Percentiles rank a stretch among this genome's conserved stretches.
Evolutionary conservation across 2,888 invertebrate genomes (phyloP).

Genomic region (Epiblema foenella): DNA sequence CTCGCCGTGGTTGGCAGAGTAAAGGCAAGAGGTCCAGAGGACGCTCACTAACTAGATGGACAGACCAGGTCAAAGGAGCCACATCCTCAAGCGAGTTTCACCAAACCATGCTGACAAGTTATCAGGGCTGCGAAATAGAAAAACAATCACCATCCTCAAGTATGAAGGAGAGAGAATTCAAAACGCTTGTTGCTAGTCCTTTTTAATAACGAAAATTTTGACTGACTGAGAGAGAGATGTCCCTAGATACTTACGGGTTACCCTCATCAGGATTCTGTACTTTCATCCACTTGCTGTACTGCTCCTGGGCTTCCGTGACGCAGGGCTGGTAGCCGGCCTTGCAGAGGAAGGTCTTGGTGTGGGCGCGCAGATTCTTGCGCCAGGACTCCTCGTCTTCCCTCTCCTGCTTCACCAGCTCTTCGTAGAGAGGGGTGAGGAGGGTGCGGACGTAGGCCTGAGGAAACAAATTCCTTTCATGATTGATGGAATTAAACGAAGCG

Average conservation of each 20-base stretch:
- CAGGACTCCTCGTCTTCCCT: constrained; percentile 86
- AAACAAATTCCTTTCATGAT: background rate
- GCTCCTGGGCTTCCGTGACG: constrained; percentile 89
- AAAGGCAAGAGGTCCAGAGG: too few species aligned
- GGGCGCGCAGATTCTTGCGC: constrained; percentile 87
- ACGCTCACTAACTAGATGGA: too few species aligned
- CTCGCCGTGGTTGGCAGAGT: too few species aligned
- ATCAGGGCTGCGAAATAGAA: too few species aligned
- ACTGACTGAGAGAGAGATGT: too few species aligned
- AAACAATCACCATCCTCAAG: too few species aligned
- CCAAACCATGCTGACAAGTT: too few species aligned
- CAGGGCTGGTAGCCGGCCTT: constrained; percentile 91
- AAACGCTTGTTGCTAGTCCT: too few species aligned
- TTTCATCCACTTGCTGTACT: constrained; percentile 91
- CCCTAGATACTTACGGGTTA: constrained; percentile 92
- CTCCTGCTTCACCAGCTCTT: constrained; percentile 83
- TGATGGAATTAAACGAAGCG: background rate
- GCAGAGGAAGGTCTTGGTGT: constrained; percentile 90
- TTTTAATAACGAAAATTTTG: too few species aligned
- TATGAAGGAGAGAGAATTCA: too few species aligned
- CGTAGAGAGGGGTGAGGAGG: constrained; percentile 89
- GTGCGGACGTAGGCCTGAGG: constrained; percentile 88
- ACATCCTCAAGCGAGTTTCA: too few species aligned
- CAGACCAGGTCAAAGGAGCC: too few species aligned
- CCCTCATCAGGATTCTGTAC: constrained; percentile 90